A percentile compares a stretch with the other conserved stretches of the same genome.
Evolutionary conservation across 2,888 invertebrate species (phyloP).

Genomic region (Drosophila anomalipes): DNA sequence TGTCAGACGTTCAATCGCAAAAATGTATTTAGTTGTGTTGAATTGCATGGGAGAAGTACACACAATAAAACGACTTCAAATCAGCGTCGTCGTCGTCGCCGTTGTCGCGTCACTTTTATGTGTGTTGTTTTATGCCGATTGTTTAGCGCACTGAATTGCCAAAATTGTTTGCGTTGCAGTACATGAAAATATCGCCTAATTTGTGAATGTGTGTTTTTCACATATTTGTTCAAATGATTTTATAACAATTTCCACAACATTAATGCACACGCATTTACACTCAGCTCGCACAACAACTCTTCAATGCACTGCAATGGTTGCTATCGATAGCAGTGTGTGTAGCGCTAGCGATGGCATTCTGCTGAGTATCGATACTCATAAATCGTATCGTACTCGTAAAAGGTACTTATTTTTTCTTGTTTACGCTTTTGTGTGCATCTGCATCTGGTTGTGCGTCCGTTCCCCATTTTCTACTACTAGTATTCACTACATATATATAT

Average conservation of each 20-base stretch:
- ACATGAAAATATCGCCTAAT: constrained; percentile 18
- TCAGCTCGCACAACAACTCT: constrained; percentile 54
- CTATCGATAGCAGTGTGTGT: constrained; percentile 35
- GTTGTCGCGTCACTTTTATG: constrained; percentile 66
- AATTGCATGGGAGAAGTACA: constrained; percentile 38
- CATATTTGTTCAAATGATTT: constrained; percentile 60
- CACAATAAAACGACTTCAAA: constrained; percentile 41
- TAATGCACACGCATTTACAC: constrained; percentile 45
- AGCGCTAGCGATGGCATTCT: constrained; percentile 21
- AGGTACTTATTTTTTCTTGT: constrained; percentile 35
- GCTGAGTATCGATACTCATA: constrained; percentile 31
- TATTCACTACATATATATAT: constrained; percentile 3
- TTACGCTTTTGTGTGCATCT: constrained; percentile 40
- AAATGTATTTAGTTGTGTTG: constrained; percentile 49
- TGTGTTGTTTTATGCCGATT: constrained; percentile 32
- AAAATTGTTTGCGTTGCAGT: constrained; percentile 25
- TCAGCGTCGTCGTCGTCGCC: constrained; percentile 56
- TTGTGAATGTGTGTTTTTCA: constrained; percentile 34
- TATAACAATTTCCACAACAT: constrained; percentile 66
- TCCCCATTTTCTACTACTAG: constrained; percentile 14
- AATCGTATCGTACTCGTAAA: neutral
- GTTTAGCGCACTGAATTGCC: constrained; percentile 34
- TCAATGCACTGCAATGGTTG: constrained; percentile 20
- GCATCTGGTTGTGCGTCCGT: constrained; percentile 59
- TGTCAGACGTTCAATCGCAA: constrained; percentile 34